A percentile compares a stretch with the other conserved stretches of the same genome.
phyloP scores from a whole-genome alignment of 2,888 invertebrate genomes.

The Branchinecta sandiegonensis region DNA sequence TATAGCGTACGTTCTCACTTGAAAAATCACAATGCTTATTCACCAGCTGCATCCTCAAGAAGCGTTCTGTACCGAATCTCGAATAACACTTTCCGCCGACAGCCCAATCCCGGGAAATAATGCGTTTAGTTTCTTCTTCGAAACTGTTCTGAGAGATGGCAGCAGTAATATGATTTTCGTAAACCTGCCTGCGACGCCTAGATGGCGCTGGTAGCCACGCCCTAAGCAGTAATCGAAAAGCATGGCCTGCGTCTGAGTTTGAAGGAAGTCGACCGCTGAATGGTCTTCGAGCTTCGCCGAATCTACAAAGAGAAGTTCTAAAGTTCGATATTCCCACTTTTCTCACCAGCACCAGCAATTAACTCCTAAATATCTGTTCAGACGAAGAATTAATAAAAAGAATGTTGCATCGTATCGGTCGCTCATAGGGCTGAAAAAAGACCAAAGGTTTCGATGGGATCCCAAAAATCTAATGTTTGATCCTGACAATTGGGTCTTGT shows the following conservation, averaged over 20 bases:
- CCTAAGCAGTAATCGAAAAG: constrained; percentile 51
- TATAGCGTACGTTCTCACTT: too few relatives aligned
- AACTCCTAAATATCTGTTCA: too few relatives aligned
- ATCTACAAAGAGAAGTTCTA: constrained; percentile 37
- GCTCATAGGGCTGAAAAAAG: neutral
- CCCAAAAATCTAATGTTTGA: too few relatives aligned
- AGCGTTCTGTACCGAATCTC: too few relatives aligned
- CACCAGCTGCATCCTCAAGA: too few relatives aligned
- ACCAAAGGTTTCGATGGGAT: too few relatives aligned
- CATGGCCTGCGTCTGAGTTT: constrained; percentile 64
- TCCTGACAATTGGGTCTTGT: too few relatives aligned
- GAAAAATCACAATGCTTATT: too few relatives aligned
- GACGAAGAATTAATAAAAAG: too few relatives aligned
- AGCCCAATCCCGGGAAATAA: neutral
- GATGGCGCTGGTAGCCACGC: constrained; percentile 4
- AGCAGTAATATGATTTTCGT: constrained; percentile 57
- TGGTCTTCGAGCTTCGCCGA: constrained; percentile 46
- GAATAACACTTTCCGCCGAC: too few relatives aligned
- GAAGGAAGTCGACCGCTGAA: constrained; percentile 44
- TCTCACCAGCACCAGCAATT: neutral
- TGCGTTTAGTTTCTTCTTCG: constrained; percentile 35
- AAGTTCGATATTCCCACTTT: neutral
- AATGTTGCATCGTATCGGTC: neutral
- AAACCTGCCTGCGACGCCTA: constrained; percentile 40
- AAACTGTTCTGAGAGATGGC: constrained; percentile 46